Conservation (phyloP, 30 jellyfish, hydroid and myxozoan species). For the Pseudorhiza aurosa region DNA sequence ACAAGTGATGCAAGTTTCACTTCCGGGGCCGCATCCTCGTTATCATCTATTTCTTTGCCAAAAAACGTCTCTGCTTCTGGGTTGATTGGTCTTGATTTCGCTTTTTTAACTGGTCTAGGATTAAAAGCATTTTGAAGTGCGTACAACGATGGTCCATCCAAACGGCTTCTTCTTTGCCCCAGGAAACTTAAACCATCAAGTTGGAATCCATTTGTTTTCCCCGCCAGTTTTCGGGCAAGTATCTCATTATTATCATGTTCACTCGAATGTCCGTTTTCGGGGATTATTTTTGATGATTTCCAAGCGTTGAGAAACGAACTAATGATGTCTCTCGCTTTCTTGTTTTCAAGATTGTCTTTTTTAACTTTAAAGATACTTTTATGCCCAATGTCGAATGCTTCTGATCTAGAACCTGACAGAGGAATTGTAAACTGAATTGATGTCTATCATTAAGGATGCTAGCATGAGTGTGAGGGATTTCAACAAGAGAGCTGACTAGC, state of each 20-base stretch:
- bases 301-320: conserved; percentile 70
- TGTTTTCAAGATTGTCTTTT: conserved; percentile 5
- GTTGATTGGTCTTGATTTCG: conserved; percentile 23
- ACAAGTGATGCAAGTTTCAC: conserved; percentile 77
- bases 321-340: conserved; percentile 65
- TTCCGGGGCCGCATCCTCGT: conserved; percentile 73
- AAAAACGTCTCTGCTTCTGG: conserved; percentile 83
- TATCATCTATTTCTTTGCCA: conserved; percentile 72
- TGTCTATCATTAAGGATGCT: neutral
- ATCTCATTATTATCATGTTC: neutral
- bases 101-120: conserved; percentile 56
- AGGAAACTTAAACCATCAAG: conserved; percentile 37
- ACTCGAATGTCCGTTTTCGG: conserved; percentile 29
- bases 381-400: neutral
- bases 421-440: neutral
- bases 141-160: conserved; percentile 55
- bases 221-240: neutral
- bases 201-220: conserved; percentile 1
- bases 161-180: conserved; percentile 42
- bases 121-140: conserved; percentile 52
- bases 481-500: no score
- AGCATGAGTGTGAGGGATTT: neutral
- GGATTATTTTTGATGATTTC: conserved; percentile 66
- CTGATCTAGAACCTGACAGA: neutral
- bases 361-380: neutral